Evolutionary conservation across 2,888 invertebrate species (phyloP), one percentile per base, ranked within the genome.

Genomic region (Ormyrus rosae): DNA sequence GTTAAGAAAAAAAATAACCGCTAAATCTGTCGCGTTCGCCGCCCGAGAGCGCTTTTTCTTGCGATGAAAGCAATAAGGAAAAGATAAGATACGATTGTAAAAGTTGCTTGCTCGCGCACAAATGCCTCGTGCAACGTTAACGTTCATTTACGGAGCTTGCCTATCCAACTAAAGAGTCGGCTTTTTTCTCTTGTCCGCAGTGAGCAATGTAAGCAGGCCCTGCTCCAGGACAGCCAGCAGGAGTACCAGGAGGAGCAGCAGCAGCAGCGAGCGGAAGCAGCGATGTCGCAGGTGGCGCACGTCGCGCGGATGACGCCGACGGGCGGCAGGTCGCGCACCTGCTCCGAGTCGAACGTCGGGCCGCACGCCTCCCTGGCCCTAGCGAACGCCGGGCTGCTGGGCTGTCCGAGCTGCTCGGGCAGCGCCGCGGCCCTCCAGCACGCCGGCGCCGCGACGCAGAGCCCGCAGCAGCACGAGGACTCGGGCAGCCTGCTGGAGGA

Each of bases 121-220:
- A 53, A 45, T 53, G 53, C n/a, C 34, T 45, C n/a, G 48, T 73
- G 13, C 51, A 65, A 56, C 48, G 34, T 34, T 3, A 34, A 34
- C 34, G 19, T 34, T 34, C 3, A 34, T 34, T 34, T 34, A 34
- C 34, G 34, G 34, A 34, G 34, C 34, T 34, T 34, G 34, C 34
- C 34, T 34, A 34, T 34, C 34, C 3, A 34, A 34, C 34, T 34
- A 34, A 34, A 34, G 34, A 34, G 34, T 34, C 34, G 34, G 34
- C 34, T 11, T 45, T 80, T 58, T 2, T 76, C 46, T 74, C 34
- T 34, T 34, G 34, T 80, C 83, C 63, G 11, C 86, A 90, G 90
- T 88, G 89, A 89, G 85, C 90, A 86, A 89, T 90, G 90, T 86
- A 90, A 89, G 85, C 89, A 90, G 83, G 85, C 88, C 79, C 75